Conservation (phyloP, 2,113 vertebrate species). For the Tringa solitaria region DNA sequence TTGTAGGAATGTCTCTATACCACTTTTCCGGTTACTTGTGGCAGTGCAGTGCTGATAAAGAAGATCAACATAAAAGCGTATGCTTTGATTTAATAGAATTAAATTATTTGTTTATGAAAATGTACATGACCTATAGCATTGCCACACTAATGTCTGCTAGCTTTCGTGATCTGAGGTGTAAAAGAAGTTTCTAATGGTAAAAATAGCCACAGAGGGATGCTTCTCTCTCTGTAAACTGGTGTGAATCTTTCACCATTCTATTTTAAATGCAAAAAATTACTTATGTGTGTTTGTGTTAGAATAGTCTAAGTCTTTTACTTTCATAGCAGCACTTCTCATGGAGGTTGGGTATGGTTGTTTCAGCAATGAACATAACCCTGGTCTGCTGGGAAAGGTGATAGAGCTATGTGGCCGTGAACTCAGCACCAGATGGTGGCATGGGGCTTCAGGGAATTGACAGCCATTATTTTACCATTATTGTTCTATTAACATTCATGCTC, state of each 20-base stretch:
- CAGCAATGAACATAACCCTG: accelerated
- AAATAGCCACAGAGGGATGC: background rate
- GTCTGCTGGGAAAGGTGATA: background rate
- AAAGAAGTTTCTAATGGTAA: background rate
- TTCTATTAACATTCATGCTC: background rate
- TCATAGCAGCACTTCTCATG: background rate
- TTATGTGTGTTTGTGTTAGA: background rate
- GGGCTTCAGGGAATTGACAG: background rate
- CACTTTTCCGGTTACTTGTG: background rate
- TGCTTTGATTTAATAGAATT: background rate
- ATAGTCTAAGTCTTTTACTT: background rate
- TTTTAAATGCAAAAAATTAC: background rate
- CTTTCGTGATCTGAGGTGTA: background rate
- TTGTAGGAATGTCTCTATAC: background rate
- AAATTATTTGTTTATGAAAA: background rate
- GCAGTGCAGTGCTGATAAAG: background rate
- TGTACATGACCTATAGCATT: background rate
- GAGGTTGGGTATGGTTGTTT: background rate
- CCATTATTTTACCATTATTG: background rate
- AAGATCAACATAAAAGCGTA: background rate
- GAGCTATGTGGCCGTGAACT: background rate
- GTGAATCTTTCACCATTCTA: background rate
- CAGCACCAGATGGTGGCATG: background rate
- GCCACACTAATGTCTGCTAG: background rate
- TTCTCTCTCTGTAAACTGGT: background rate